Percentiles rank a stretch among this genome's conserved stretches.
Evolutionary conservation across 2,888 invertebrate genomes (phyloP).

Genomic region (Agrotis puta): DNA sequence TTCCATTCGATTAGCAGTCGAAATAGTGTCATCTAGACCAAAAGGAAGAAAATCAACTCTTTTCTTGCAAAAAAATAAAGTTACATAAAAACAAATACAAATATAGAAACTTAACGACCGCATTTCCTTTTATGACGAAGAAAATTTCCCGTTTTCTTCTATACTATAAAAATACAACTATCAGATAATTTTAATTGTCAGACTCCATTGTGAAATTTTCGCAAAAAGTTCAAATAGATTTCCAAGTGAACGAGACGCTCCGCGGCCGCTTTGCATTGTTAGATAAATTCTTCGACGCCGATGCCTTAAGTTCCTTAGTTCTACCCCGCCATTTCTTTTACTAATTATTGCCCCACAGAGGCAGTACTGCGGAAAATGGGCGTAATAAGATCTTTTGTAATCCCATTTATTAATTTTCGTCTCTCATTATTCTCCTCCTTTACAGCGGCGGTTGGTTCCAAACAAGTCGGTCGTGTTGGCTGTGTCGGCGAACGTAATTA

Average conservation of each 20-base stretch:
- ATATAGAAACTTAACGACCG: not conserved
- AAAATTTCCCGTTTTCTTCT: not conserved
- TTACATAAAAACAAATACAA: not conserved
- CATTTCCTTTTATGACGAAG: not conserved
- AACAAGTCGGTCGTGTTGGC: slow-evolving; percentile 71
- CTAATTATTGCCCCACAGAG: slow-evolving; percentile 83
- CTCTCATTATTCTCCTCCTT: slow-evolving; percentile 75
- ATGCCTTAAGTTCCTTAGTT: slow-evolving; percentile 63
- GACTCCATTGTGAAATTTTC: slow-evolving; percentile 41
- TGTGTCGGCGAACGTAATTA: slow-evolving; percentile 67
- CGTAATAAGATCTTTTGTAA: slow-evolving; percentile 87
- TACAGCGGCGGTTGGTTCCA: slow-evolving; percentile 73
- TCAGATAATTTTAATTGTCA: slow-evolving; percentile 54
- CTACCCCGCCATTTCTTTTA: slow-evolving; percentile 76
- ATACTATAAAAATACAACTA: slow-evolving; percentile 43
- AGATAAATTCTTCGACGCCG: slow-evolving; percentile 57
- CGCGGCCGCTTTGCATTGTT: slow-evolving; percentile 55
- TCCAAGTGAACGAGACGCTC: slow-evolving; percentile 25
- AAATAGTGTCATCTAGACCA: too few relatives aligned
- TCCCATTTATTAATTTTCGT: slow-evolving; percentile 76
- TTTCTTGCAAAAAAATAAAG: not conserved
- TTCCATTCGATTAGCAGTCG: not conserved
- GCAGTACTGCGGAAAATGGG: slow-evolving; percentile 80
- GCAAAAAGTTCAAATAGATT: slow-evolving; percentile 58
- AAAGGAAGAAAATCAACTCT: not conserved